A percentile compares a stretch with the other conserved stretches of the same genome.
Conservation (phyloP, 1,140 invertebrate species). For the Drosophila athabasca region DNA sequence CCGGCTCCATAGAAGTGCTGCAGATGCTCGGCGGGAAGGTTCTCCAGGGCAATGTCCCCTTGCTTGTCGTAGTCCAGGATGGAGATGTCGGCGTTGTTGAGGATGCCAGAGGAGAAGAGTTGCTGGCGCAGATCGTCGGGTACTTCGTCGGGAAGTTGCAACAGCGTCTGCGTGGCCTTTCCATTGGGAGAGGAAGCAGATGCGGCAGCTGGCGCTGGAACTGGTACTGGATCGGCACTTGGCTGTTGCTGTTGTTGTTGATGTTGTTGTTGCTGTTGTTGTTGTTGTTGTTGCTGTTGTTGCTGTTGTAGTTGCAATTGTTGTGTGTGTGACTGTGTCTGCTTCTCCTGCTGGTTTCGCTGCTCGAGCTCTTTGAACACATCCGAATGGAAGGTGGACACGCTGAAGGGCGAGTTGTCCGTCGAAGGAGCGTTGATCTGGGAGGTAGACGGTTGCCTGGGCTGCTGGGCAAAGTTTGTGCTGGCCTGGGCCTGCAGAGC, state of each 20-base stretch:
- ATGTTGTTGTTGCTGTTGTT: neutral
- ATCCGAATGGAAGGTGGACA: constrained; percentile 78
- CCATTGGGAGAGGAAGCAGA: constrained; percentile 58
- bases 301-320: neutral
- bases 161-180: constrained; percentile 84
- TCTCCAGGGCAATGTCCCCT: constrained; percentile 92
- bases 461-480: constrained; percentile 69
- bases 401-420: constrained; percentile 71
- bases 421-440: constrained; percentile 34
- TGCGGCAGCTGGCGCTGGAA: constrained; percentile 18
- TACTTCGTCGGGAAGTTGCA: constrained; percentile 92
- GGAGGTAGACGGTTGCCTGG: constrained; percentile 41
- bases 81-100: constrained; percentile 93
- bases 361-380: constrained; percentile 81
- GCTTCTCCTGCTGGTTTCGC: constrained; percentile 50
- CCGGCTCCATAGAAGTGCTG: constrained; percentile 93
- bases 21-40: constrained; percentile 92
- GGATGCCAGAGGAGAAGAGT: constrained; percentile 91
- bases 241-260: neutral
- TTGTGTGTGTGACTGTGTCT: neutral
- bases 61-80: constrained; percentile 94
- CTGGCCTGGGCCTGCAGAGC: constrained; percentile 53
- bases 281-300: neutral
- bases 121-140: constrained; percentile 93
- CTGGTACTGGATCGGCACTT: constrained; percentile 9